Base-by-base conservation (phyloP, 2,113 vertebrate species). In the Pionites leucogaster region DNA sequence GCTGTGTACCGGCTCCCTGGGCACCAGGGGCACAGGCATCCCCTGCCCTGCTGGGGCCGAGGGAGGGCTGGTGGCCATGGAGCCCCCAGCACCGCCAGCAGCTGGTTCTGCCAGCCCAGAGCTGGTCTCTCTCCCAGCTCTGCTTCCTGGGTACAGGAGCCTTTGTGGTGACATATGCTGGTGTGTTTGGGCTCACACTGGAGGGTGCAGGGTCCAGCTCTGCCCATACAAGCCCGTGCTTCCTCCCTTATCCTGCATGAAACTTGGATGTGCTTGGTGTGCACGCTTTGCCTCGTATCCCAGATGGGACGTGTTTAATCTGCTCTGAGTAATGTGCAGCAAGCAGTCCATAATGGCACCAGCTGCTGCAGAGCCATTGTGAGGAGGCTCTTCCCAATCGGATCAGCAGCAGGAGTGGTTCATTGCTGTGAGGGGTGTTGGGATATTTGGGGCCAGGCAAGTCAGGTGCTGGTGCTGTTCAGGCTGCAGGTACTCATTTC, bases 331-430 rank as follows among this genome's bases (percentile, higher is more conserved):
- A 19, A 39, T 0, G 14, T 11, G 42, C 57, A 60, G 65, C 62
- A 19, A 52, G 11, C 6, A 31, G 57, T 39, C 37, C 2, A 2
- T 2, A 6, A 8, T 0, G 42, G 27, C n/a, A 3, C 35, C 0
- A 1, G 5, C 0, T 11, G 33, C 69, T 3, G 1, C 9, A 8
- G 9, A 22, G 83, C 11, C 1, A 16, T 14, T 4, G 3, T 7
- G 9, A 72, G 6, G 0, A 1, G 50, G 4, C 12, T 16, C 3
- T 44, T 20, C 62, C 67, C 3, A 2, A n/a, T 23, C 1, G 0
- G 55, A 7, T 18, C 3, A 2, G 52, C 23, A 39, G 25, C 28
- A 22, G 2, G 1, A 69, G n/a, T 33, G 6, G 28, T 46, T 81
- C 2, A 2, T 6, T 11, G 11, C 37, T 0, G 0, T 10, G 67